Base-by-base conservation (phyloP, 2,113 vertebrate genomes). In the Microtus montanus region DNA sequence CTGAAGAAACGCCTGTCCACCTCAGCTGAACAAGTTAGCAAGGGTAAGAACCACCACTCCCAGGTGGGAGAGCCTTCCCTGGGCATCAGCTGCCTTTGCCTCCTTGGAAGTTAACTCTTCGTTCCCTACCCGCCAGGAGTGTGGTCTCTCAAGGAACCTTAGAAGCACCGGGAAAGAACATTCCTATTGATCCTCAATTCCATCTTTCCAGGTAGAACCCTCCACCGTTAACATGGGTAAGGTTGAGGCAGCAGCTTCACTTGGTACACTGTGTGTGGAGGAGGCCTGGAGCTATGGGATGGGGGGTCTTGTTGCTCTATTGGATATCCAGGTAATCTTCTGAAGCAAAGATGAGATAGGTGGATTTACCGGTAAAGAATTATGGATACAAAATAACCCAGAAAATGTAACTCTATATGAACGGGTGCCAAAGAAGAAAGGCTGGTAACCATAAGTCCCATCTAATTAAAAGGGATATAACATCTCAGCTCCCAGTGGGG, bases 301-400 rank as follows among this genome's bases (percentile, higher is more conserved):
- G 1, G 88, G 1, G 1, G 22, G 92, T 93, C 97, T 92, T 92
- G 89, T 70, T 70, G 93, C 63, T 93, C 78, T 75, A 52, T 87
- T 94, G 96, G 91, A 89, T 85, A 95, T 7, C n/a, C 91, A 75
- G 41, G 52, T 84, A 91, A 97, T 91, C 96, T 89, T 75, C 94
- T 92, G 92, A 96, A 92, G 78, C 79, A 75, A 87, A 95, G 95
- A 92, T 95, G 79, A 74, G 52, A 84, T 35, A 49, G 83, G 79
- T 94, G 78, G 91, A 91, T 95, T 97, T 96, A 87, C 58, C 90
- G 94, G 96, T 96, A 92, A 95, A 88, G 89, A 95, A 91, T 49
- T 93, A 41, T 70, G 73, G 94, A 93, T 92, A 71, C 61, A 93
- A 92, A 96, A 64, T 80, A 92, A 89, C 77, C 63, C 91, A 89